Percentiles rank a stretch among this genome's conserved stretches.
Evolutionary conservation across 2,888 invertebrate species (phyloP).

Genomic region (Leptogaster cylindrica): DNA sequence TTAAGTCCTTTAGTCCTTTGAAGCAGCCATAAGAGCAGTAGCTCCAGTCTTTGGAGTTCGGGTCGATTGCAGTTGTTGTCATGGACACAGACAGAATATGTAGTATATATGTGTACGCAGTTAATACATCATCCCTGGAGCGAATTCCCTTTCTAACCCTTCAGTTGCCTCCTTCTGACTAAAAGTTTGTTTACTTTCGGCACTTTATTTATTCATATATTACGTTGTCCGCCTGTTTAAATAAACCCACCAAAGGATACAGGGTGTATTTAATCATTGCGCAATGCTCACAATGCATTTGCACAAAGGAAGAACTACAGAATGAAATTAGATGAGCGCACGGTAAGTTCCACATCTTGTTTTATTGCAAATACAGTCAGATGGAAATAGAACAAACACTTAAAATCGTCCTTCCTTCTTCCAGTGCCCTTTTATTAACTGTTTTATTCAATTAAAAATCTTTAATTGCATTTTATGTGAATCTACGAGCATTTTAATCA

Average conservation of each 20-base stretch:
- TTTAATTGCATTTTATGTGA: too few species aligned
- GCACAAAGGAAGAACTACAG: slow-evolving; percentile 21
- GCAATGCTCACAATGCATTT: slow-evolving; percentile 4
- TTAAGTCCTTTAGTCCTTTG: slow-evolving; percentile 29
- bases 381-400: slow-evolving; percentile 26
- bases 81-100: slow-evolving; percentile 13
- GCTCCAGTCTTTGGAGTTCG: background rate
- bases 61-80: slow-evolving; percentile 22
- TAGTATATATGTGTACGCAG: background rate
- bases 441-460: slow-evolving; percentile 17
- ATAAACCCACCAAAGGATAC: slow-evolving; percentile 17
- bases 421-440: too few species aligned
- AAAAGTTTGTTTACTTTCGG: slow-evolving; percentile 26
- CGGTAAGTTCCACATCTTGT: slow-evolving; percentile 16
- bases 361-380: slow-evolving; percentile 21
- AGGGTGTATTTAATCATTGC: slow-evolving; percentile 10
- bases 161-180: slow-evolving; percentile 9
- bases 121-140: background rate
- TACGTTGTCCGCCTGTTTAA: slow-evolving; percentile 22
- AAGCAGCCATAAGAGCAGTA: slow-evolving; percentile 3
- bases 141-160: background rate
- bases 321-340: slow-evolving; percentile 4
- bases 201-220: slow-evolving; percentile 40
- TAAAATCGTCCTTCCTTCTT: background rate
- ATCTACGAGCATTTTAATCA: too few species aligned